phyloP scores from a whole-genome alignment of 2,888 invertebrate species.

The Melitaea athalia region DNA sequence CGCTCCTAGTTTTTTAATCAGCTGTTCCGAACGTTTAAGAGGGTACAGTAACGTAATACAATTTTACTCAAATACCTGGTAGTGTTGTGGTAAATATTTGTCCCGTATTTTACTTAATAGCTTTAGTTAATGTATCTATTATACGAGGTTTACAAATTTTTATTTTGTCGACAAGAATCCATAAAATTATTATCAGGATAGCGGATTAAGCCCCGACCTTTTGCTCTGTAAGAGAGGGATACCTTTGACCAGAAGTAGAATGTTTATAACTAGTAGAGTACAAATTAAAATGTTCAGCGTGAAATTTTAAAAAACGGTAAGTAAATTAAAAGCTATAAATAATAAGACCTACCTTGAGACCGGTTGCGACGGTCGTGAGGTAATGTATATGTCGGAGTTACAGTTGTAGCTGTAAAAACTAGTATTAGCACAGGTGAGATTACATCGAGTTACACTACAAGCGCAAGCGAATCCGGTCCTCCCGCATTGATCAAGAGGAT shows the following conservation, averaged over 20 bases:
- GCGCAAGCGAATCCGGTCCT: constrained; percentile 59
- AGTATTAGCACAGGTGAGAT: constrained; percentile 66
- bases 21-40: constrained; percentile 48
- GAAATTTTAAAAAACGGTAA: not conserved
- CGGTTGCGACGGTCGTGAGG: constrained; percentile 46
- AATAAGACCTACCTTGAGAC: constrained; percentile 42
- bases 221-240: no score
- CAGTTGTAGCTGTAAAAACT: constrained; percentile 65
- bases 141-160: not conserved
- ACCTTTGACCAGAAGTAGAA: no score
- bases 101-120: not conserved
- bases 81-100: not conserved
- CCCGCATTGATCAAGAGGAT: constrained; percentile 51
- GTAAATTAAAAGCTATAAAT: constrained; percentile 40
- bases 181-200: no score
- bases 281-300: not conserved
- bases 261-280: not conserved
- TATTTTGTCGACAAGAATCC: not conserved
- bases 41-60: constrained; percentile 39
- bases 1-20: constrained; percentile 68
- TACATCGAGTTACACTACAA: constrained; percentile 55
- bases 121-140: not conserved
- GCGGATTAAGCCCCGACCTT: no score
- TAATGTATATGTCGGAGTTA: constrained; percentile 48
- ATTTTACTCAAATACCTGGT: constrained; percentile 19